Percentiles rank a stretch among this genome's conserved stretches.
phyloP scores from a whole-genome alignment of 1,140 invertebrate species.

The Drosophila sechellia region DNA sequence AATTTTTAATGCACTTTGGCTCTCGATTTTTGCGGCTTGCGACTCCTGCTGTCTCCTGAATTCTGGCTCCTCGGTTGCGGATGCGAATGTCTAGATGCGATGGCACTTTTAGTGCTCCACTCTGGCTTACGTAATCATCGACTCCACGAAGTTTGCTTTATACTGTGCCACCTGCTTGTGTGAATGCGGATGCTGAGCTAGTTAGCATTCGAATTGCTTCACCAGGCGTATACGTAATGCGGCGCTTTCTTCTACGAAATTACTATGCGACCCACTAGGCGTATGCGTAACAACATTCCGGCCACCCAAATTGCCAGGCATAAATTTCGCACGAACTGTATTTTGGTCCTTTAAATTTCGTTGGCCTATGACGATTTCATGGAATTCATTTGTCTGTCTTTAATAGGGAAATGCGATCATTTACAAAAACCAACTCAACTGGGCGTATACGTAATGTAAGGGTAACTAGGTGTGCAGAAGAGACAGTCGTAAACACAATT shows the following conservation, averaged over 20 bases:
- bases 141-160: not conserved
- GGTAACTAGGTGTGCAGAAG: not conserved
- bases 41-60: not conserved
- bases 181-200: not conserved
- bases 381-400: constrained; percentile 1
- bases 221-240: constrained; percentile 37
- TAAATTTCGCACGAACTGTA: constrained; percentile 1
- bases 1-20: constrained; percentile 75
- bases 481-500: too few species aligned
- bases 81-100: constrained; percentile 2
- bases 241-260: not conserved
- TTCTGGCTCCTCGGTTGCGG: not conserved
- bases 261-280: not conserved
- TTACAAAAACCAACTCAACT: not conserved
- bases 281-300: not conserved
- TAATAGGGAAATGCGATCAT: not conserved
- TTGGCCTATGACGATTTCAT: not conserved
- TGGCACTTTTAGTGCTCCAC: constrained; percentile 1
- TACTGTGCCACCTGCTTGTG: constrained; percentile 16
- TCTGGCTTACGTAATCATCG: constrained; percentile 28
- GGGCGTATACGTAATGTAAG: not conserved
- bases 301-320: constrained; percentile 3
- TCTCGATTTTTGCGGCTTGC: constrained; percentile 27
- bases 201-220: constrained; percentile 41
- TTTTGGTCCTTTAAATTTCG: not conserved